Evolutionary conservation across 2,113 vertebrate genomes (phyloP).

Genomic region (Anhinga rufa): DNA sequence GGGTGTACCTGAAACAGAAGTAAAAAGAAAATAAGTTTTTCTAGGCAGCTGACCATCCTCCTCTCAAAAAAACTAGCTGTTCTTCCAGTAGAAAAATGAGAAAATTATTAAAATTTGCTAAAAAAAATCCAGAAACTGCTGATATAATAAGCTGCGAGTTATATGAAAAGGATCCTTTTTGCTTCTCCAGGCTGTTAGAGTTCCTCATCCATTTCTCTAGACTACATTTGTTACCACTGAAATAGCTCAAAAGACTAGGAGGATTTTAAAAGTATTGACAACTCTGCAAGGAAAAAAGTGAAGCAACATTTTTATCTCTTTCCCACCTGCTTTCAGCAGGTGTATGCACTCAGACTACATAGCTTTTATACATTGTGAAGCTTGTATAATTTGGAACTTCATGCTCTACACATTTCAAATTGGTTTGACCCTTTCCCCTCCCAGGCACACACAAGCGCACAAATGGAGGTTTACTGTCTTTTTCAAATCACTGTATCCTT

Average conservation of each 20-base stretch:
- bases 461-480: background rate
- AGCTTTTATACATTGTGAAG: constrained; percentile 17
- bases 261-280: constrained; percentile 26
- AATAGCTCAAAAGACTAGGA: constrained; percentile 9
- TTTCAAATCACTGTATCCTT: background rate
- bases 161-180: constrained; percentile 32
- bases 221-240: constrained; percentile 23
- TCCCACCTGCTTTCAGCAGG: constrained; percentile 32
- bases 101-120: constrained; percentile 25
- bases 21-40: background rate
- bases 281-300: background rate
- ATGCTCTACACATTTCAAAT: constrained; percentile 34
- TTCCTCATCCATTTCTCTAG: background rate
- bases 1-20: background rate
- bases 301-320: constrained; percentile 46
- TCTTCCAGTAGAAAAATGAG: constrained; percentile 5
- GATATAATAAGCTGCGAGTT: constrained; percentile 45
- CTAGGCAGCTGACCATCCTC: background rate
- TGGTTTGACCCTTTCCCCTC: constrained; percentile 3
- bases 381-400: constrained; percentile 22
- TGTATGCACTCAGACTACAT: background rate
- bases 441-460: background rate
- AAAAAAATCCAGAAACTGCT: constrained; percentile 20
- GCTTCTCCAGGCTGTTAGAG: constrained; percentile 2
- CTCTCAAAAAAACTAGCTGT: background rate